phyloP scores from a whole-genome alignment of 37 sponge, comb jelly and placozoan species.

The Beroe forskalii region DNA sequence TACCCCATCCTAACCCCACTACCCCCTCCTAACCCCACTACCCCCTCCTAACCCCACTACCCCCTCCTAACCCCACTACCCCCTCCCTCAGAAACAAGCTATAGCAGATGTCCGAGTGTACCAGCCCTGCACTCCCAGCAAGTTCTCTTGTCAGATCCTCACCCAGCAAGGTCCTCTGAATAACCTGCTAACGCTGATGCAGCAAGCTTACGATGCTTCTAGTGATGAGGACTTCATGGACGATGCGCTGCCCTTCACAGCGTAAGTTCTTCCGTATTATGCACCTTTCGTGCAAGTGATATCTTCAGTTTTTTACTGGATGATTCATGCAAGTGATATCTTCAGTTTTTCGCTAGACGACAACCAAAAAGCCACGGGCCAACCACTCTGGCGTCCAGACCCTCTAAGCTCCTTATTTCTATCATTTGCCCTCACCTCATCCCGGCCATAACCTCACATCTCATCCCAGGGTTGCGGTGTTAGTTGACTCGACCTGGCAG shows the following conservation, averaged over 20 bases:
- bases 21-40: too few species aligned
- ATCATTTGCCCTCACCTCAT: not conserved
- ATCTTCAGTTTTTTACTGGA: too few species aligned
- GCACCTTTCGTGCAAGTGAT: too few species aligned
- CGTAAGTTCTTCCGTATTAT: constrained; percentile 1
- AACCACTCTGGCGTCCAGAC: too few species aligned
- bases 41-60: too few species aligned
- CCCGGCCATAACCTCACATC: not conserved
- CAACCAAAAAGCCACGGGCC: too few species aligned
- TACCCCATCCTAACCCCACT: too few species aligned
- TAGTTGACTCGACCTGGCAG: constrained; percentile 6
- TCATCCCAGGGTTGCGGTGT: constrained; percentile 30
- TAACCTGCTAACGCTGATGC: not conserved
- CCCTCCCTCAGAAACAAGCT: too few species aligned
- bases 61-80: too few species aligned
- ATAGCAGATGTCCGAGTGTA: not conserved
- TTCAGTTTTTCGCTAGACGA: too few species aligned
- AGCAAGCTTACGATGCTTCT: not conserved
- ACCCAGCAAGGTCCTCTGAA: not conserved
- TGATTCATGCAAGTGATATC: too few species aligned
- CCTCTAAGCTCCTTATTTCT: not conserved
- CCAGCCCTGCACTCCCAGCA: not conserved
- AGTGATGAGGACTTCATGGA: not conserved
- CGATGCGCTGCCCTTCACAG: not conserved
- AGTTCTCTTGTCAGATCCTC: constrained; percentile 15